Percentiles rank a stretch among this genome's conserved stretches.
These are phyloP conservation scores for Ectropis crepuscularia DNA, from an alignment of 2,888 invertebrate species.

Conservation along the genomic window DNA sequence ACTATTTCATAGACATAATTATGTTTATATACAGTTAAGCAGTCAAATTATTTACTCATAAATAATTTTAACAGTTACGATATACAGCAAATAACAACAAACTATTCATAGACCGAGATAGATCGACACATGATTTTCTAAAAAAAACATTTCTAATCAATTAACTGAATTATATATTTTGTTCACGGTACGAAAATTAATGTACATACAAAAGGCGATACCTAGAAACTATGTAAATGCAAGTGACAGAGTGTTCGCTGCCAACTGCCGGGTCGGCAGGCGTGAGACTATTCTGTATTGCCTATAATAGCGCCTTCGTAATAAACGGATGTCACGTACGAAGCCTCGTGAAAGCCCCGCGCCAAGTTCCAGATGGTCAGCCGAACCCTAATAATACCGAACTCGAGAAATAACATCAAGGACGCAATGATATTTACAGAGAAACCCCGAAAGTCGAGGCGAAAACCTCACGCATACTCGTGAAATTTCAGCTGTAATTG, in stretches of 20 bases:
- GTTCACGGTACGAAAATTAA: constrained; percentile 51
- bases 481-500: constrained; percentile 2
- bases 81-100: too few species aligned
- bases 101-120: not conserved
- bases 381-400: constrained; percentile 51
- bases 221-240: constrained; percentile 52
- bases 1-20: too few species aligned
- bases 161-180: constrained; percentile 44
- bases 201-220: constrained; percentile 50
- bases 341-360: constrained; percentile 54
- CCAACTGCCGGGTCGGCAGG: constrained; percentile 49
- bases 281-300: constrained; percentile 64
- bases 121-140: not conserved
- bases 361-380: constrained; percentile 54
- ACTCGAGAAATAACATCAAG: constrained; percentile 45
- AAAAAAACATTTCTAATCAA: constrained; percentile 46
- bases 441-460: constrained; percentile 23
- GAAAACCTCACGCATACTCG: not conserved
- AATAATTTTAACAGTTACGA: too few species aligned
- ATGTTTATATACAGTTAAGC: too few species aligned
- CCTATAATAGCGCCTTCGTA: constrained; percentile 47
- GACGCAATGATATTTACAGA: constrained; percentile 23
- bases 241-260: constrained; percentile 46
- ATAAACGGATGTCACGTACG: constrained; percentile 69
- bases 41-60: too few species aligned